Base-by-base conservation (phyloP, 2,888 invertebrate species). In the Phortica okadai region DNA sequence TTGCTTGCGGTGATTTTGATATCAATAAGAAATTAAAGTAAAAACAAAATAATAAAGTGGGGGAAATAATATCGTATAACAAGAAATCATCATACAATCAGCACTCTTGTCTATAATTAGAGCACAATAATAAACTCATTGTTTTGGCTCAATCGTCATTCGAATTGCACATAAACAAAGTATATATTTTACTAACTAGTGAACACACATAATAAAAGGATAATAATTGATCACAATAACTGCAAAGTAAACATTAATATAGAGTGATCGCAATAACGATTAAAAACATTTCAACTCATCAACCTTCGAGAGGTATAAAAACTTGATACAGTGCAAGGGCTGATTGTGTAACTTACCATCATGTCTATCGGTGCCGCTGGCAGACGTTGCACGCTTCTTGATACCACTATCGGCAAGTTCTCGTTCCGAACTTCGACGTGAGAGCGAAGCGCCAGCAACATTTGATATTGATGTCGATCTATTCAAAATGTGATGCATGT, bases 381-480 rank as follows among this genome's bases (percentile, higher is more conserved):
- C 95, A 82, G 95, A 95, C 79, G 95, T 94, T 82, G 95, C 95
- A 85, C 95, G 93, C 90, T 97, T 97, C 92, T 96, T 97, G 83
- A 90, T 88, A 85, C 90, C 89, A 82, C 94, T 93, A 85, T 94
- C 94, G 91, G 91, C 92, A 85, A 96, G 93, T 89, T 97, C 97
- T 81, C 97, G 93, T 92, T 97, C 97, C 77, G 96, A 96, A 90
- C 96, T 96, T 90, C 96, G 94, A 92, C 97, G 94, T 83, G 96
- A 96, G 88, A 96, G 93, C 91, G 95, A 94, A 92, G 94, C 93
- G 92, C 95, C 95, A 91, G 96, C 96, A 92, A 97, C 96, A 93
- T 97, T 97, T 89, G 96, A 96, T 84, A 96, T 97, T 89, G 97
- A 97, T 89, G 97, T 97, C 85, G 97, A 97, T 92, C 97, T 95